Conservation (phyloP, 1,140 invertebrate genomes). For the Heterodera schachtii region DNA sequence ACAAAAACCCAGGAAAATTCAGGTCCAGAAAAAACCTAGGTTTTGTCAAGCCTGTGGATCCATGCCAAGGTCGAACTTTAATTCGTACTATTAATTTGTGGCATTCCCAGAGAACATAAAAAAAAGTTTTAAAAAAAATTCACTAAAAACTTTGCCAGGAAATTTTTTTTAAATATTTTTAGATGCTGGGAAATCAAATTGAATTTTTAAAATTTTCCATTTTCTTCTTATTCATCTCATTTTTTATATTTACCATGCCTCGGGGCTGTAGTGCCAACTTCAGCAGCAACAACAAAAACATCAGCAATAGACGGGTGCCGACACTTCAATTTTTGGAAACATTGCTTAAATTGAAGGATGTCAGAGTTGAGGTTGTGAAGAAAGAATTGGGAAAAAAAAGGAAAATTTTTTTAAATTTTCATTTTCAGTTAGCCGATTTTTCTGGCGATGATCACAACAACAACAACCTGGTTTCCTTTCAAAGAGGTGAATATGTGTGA, state of each 20-base stretch:
- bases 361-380: conserved; percentile 24
- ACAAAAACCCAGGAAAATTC: too few relatives aligned
- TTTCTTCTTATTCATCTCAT: conserved; percentile 11
- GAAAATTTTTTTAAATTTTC: not conserved
- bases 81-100: not conserved
- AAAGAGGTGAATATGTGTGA: not conserved
- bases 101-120: too few relatives aligned
- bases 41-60: too few relatives aligned
- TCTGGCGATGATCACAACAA: not conserved
- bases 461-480: not conserved
- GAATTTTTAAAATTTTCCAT: not conserved
- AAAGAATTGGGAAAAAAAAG: too few relatives aligned
- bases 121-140: too few relatives aligned
- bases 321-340: conserved; percentile 45
- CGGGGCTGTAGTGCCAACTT: not conserved
- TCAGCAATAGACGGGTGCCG: conserved; percentile 15
- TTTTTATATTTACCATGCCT: not conserved
- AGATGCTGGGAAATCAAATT: not conserved
- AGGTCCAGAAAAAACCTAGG: too few relatives aligned
- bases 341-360: conserved; percentile 40
- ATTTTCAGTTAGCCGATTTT: conserved; percentile 13
- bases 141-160: not conserved
- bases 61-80: too few relatives aligned
- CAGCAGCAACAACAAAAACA: conserved; percentile 6
- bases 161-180: not conserved